phyloP scores from a whole-genome alignment of 2,888 invertebrate species.

The Calameuta filiformis region DNA sequence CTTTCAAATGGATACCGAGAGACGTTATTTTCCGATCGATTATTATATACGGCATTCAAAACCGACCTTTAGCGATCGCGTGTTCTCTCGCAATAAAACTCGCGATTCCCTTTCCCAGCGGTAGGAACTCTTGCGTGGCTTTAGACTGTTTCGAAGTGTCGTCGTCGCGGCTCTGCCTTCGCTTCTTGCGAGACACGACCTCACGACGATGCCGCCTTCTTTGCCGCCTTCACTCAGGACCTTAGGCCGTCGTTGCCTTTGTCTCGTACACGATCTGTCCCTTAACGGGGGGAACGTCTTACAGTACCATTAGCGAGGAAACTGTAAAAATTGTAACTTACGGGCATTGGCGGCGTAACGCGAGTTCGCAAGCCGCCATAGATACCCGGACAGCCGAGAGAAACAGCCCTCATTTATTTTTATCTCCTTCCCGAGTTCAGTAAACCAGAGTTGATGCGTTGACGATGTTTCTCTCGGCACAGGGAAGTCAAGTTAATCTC shows the following conservation, averaged over 20 bases:
- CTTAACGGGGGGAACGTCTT: neutral
- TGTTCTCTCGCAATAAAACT: neutral
- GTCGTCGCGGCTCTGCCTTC: neutral
- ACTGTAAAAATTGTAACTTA: conserved; percentile 2
- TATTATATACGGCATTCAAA: neutral
- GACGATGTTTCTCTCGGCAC: conserved; percentile 27
- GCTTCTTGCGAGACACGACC: neutral
- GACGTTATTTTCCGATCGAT: neutral
- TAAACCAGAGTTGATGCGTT: conserved; percentile 41
- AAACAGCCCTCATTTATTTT: conserved; percentile 35
- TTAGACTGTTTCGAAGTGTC: neutral
- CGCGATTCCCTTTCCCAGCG: neutral
- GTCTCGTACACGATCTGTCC: neutral
- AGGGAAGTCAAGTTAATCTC: conserved; percentile 25
- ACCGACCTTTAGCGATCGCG: neutral
- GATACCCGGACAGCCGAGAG: neutral
- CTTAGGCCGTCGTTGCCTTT: neutral
- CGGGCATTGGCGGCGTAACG: neutral
- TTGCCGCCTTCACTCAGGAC: neutral
- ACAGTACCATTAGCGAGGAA: neutral
- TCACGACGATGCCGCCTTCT: neutral
- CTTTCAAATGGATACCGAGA: neutral
- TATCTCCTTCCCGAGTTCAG: conserved; percentile 34
- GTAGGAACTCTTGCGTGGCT: neutral
- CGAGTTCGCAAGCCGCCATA: neutral